Conservation (phyloP, 2,888 invertebrate species). For the Melipona beecheii region DNA sequence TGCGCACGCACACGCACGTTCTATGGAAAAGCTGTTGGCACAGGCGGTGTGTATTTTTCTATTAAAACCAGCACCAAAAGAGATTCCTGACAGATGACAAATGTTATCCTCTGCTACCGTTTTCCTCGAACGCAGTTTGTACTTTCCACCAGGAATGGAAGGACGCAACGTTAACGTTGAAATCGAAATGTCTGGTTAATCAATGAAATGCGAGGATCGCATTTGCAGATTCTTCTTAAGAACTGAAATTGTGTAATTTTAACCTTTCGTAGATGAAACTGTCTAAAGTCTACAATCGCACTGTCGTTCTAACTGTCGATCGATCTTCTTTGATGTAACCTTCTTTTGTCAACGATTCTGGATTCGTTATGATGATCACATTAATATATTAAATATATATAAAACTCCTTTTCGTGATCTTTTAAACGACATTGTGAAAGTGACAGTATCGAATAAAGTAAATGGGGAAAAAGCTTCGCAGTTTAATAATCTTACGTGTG, state of each 20-base stretch:
- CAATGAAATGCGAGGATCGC: constrained; percentile 3
- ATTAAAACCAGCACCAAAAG: constrained; percentile 53
- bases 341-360: no score
- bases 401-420: no score
- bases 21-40: constrained; percentile 52
- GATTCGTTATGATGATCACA: no score
- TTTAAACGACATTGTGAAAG: no score
- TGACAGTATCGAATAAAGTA: no score
- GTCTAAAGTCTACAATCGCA: background rate
- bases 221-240: background rate
- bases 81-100: constrained; percentile 51
- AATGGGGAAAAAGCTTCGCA: no score
- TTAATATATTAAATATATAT: no score
- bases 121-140: constrained; percentile 47
- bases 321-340: no score
- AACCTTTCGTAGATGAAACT: background rate
- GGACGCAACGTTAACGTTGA: constrained; percentile 21
- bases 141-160: constrained; percentile 16
- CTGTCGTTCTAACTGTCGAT: no score
- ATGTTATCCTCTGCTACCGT: constrained; percentile 59
- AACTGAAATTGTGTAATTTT: background rate
- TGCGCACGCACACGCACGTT: constrained; percentile 36
- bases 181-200: constrained; percentile 42
- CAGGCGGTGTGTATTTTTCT: constrained; percentile 59
- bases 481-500: no score